Conservation (phyloP, 2,797 vertebrate species). For the Hephaestus fuliginosus region DNA sequence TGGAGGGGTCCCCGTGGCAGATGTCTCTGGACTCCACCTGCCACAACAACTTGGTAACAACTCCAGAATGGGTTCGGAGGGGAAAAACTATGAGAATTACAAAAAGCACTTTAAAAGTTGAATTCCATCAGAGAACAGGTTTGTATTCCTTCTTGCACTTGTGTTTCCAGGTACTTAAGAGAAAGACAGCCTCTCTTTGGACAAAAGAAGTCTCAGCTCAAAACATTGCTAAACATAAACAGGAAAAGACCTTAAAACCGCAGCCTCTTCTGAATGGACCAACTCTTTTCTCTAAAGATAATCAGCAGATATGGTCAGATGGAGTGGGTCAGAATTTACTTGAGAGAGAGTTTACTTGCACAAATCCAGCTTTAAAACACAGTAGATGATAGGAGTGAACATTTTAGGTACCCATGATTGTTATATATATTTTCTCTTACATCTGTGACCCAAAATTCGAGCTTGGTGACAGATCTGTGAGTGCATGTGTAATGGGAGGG, state of each 20-base stretch:
- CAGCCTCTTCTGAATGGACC: conserved; percentile 16
- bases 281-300: background rate
- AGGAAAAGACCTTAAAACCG: conserved; percentile 16
- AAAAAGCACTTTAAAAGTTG: background rate
- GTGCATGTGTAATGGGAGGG: conserved; percentile 9
- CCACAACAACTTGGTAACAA: background rate
- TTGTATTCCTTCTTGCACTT: conserved; percentile 28
- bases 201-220: conserved; percentile 34
- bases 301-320: background rate
- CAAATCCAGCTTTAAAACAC: background rate
- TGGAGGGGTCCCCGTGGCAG: conserved; percentile 1
- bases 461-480: conserved; percentile 25
- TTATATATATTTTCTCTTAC: background rate
- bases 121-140: conserved; percentile 6
- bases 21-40: background rate
- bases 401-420: fast-evolving
- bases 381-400: background rate
- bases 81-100: background rate
- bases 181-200: conserved; percentile 23
- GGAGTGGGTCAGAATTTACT: background rate
- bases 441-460: conserved; percentile 22
- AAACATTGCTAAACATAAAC: background rate
- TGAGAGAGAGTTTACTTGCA: no score
- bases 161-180: conserved; percentile 22
- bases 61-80: background rate